These are phyloP conservation scores for Synanthedon myopaeformis DNA, from an alignment of 2,888 invertebrate genomes.

Conservation along the genomic window DNA sequence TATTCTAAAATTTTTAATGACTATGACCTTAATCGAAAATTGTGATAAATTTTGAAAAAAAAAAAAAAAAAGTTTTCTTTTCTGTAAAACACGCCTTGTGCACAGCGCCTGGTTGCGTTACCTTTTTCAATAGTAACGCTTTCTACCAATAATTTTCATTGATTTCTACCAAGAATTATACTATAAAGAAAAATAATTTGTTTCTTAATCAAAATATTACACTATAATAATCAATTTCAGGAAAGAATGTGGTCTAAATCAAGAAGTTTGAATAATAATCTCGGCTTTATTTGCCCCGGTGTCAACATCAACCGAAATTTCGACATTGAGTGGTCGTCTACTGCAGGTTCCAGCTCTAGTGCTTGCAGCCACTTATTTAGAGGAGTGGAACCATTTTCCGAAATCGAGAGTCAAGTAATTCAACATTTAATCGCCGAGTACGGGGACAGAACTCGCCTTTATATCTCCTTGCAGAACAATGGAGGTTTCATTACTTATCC, in stretches of 20 bases:
- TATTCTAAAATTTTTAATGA: too few species aligned
- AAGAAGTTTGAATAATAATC: slow-evolving; percentile 47
- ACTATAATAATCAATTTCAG: slow-evolving; percentile 30
- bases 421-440: slow-evolving; percentile 65
- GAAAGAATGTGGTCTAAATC: slow-evolving; percentile 78
- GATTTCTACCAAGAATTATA: too few species aligned
- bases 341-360: slow-evolving; percentile 66
- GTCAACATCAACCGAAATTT: slow-evolving; percentile 84
- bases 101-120: too few species aligned
- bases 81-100: too few species aligned
- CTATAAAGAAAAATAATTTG: too few species aligned
- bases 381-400: slow-evolving; percentile 74
- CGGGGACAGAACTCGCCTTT: slow-evolving; percentile 65
- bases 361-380: slow-evolving; percentile 75
- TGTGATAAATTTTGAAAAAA: too few species aligned
- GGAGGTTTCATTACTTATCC: slow-evolving; percentile 77
- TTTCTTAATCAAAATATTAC: too few species aligned
- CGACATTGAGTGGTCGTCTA: slow-evolving; percentile 75
- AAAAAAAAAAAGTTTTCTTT: too few species aligned
- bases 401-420: slow-evolving; percentile 73
- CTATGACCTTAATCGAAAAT: too few species aligned
- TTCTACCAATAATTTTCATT: too few species aligned
- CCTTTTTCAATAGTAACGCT: too few species aligned
- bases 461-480: slow-evolving; percentile 81
- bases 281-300: slow-evolving; percentile 69